Percentiles rank a stretch among this genome's conserved stretches.
These are phyloP conservation scores for Limonius californicus DNA, from an alignment of 1,140 invertebrate genomes.

Conservation along the genomic window DNA sequence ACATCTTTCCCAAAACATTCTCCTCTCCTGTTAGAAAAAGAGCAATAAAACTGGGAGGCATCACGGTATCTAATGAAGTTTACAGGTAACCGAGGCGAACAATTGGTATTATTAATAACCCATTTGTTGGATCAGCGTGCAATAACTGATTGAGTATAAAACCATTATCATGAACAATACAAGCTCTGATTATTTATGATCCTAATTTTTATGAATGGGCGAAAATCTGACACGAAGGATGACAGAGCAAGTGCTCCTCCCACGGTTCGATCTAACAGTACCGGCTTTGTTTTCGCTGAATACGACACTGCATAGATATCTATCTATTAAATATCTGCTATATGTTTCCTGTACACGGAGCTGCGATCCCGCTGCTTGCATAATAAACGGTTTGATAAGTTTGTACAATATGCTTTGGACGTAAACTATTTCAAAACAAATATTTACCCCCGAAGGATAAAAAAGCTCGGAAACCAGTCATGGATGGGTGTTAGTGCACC, in stretches of 20 bases:
- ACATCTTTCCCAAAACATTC: too few relatives aligned
- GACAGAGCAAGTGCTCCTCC: constrained; percentile 16
- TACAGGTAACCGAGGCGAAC: too few relatives aligned
- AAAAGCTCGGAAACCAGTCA: too few relatives aligned
- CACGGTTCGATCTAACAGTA: constrained; percentile 10
- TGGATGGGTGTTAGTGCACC: too few relatives aligned
- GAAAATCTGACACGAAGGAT: constrained; percentile 10
- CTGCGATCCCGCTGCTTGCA: constrained; percentile 13
- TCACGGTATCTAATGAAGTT: too few relatives aligned
- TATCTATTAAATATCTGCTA: constrained; percentile 20
- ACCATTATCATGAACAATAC: not conserved
- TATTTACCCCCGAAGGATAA: not conserved
- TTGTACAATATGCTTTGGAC: constrained; percentile 1
- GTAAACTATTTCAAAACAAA: constrained; percentile 7
- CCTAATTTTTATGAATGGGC: constrained; percentile 12
- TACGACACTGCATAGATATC: constrained; percentile 15
- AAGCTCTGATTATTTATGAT: not conserved
- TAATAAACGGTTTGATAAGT: constrained; percentile 15
- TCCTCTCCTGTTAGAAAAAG: too few relatives aligned
- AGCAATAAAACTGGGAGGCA: too few relatives aligned
- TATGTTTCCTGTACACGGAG: constrained; percentile 19
- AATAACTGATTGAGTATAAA: constrained; percentile 1
- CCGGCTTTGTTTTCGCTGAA: constrained; percentile 15
- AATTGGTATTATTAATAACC: not conserved
- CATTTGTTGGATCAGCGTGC: not conserved